Conservation (phyloP, 2,797 vertebrate species). For the Syngnathus acus region DNA sequence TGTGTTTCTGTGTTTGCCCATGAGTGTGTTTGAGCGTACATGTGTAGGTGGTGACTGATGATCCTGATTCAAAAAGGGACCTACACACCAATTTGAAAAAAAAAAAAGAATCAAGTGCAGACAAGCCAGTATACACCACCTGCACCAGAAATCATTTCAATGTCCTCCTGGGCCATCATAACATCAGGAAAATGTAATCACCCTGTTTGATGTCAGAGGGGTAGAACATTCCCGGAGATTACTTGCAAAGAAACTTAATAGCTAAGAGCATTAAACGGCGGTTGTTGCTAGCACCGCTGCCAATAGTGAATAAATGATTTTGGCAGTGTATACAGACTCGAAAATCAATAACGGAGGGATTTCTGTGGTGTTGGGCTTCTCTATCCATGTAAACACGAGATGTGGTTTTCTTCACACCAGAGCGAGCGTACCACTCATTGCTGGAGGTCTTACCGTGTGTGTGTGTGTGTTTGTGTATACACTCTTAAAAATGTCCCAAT, state of each 20-base stretch:
- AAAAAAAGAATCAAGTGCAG: slow-evolving; percentile 51
- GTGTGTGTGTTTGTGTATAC: slow-evolving; percentile 13
- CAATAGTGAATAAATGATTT: slow-evolving; percentile 96
- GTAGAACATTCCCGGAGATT: slow-evolving; percentile 61
- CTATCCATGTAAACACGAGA: slow-evolving; percentile 96
- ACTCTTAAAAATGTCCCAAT: too few relatives aligned
- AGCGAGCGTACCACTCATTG: slow-evolving; percentile 74
- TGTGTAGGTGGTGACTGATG: slow-evolving; percentile 65
- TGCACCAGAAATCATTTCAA: slow-evolving; percentile 66
- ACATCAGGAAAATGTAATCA: slow-evolving; percentile 67
- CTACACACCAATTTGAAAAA: slow-evolving; percentile 34
- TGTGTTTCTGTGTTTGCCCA: slow-evolving; percentile 20
- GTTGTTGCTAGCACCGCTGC: slow-evolving; percentile 82
- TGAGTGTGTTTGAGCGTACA: slow-evolving; percentile 12
- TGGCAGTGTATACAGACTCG: slow-evolving; percentile 85
- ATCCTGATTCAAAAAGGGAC: slow-evolving; percentile 52
- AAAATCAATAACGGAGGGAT: slow-evolving; percentile 95
- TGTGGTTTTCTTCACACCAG: slow-evolving; percentile 90
- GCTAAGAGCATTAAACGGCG: slow-evolving; percentile 79
- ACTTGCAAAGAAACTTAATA: slow-evolving; percentile 76
- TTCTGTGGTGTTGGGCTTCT: slow-evolving; percentile 86
- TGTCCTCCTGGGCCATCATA: slow-evolving; percentile 61
- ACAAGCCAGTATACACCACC: slow-evolving; percentile 58
- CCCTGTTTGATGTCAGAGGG: slow-evolving; percentile 53
- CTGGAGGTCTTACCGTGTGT: slow-evolving; percentile 60